phyloP scores from a whole-genome alignment of 2,888 invertebrate species.

The Sepiola atlantica region DNA sequence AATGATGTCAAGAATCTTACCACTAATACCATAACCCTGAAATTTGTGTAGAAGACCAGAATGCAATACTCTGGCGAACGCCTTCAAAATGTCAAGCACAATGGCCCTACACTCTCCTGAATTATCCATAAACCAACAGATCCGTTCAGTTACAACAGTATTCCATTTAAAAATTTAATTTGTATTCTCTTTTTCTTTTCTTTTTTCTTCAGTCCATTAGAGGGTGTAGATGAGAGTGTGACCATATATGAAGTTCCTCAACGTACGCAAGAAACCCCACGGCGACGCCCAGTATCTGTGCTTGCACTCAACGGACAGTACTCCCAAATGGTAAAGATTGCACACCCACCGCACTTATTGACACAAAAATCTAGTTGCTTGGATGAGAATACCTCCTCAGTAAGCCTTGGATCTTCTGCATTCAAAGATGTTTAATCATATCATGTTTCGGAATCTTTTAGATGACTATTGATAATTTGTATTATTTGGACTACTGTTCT shows the following conservation, averaged over 20 bases:
- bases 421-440: background rate
- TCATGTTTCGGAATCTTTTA: no score
- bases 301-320: slow-evolving; percentile 65
- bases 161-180: background rate
- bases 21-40: no score
- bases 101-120: no score
- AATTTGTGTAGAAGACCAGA: no score
- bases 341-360: background rate
- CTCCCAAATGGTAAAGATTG: slow-evolving; percentile 57
- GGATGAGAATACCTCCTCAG: background rate
- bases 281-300: slow-evolving; percentile 66
- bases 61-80: no score
- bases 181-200: background rate
- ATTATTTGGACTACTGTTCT: no score
- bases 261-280: slow-evolving; percentile 57
- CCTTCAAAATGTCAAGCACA: no score
- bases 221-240: slow-evolving; percentile 72
- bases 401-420: background rate
- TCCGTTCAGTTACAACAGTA: no score
- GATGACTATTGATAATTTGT: no score
- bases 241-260: slow-evolving; percentile 64
- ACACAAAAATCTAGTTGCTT: background rate
- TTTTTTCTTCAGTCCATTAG: slow-evolving; percentile 70
- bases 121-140: no score
- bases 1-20: no score